phyloP scores from a whole-genome alignment of 2,888 invertebrate genomes.

The Notodonta dromedarius region DNA sequence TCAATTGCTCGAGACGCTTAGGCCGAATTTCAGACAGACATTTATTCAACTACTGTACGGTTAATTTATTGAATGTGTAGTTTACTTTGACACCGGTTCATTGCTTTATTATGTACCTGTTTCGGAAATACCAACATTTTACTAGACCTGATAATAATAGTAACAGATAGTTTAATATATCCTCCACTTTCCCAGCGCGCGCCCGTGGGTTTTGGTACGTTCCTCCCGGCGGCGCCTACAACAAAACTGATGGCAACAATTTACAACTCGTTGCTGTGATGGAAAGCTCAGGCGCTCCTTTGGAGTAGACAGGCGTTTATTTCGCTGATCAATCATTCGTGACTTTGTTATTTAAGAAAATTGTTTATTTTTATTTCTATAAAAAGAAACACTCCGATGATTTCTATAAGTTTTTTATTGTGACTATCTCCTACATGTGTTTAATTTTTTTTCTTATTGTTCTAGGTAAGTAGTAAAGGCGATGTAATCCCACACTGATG shows the following conservation, averaged over 20 bases:
- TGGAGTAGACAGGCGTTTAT: slow-evolving; percentile 13
- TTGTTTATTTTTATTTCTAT: not conserved
- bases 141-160: not conserved
- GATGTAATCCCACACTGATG: not conserved
- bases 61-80: too few species aligned
- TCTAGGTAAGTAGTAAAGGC: not conserved
- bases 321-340: slow-evolving; percentile 1
- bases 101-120: too few species aligned
- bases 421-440: too few species aligned
- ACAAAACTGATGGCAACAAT: slow-evolving; percentile 26
- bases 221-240: slow-evolving; percentile 26
- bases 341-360: not conserved
- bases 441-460: not conserved
- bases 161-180: not conserved
- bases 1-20: too few species aligned
- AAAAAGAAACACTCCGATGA: not conserved
- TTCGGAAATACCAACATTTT: too few species aligned
- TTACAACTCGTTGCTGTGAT: slow-evolving; percentile 24
- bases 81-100: too few species aligned
- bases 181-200: not conserved
- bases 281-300: slow-evolving; percentile 30
- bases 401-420: not conserved
- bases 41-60: too few species aligned
- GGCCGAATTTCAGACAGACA: too few species aligned
- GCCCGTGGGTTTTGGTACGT: slow-evolving; percentile 3